These are phyloP conservation scores for Amphiprion clarkii DNA, from an alignment of 2,797 vertebrate genomes.

Conservation along the genomic window DNA sequence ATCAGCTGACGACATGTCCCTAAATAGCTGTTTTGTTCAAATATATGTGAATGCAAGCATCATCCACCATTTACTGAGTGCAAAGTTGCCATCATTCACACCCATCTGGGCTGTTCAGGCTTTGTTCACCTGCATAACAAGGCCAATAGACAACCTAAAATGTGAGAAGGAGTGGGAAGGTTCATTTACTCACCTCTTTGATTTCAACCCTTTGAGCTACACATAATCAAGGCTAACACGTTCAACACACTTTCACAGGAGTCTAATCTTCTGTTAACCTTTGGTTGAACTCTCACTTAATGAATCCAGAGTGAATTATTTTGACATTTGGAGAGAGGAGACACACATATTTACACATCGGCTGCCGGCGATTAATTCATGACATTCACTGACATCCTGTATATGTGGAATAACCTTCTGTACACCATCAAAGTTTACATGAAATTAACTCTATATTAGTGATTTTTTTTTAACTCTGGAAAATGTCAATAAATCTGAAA, in stretches of 20 bases:
- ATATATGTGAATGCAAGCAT: constrained; percentile 20
- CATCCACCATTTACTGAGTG: not conserved
- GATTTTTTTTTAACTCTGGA: no score
- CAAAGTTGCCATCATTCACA: constrained; percentile 7
- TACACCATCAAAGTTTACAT: not conserved
- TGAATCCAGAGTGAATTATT: constrained; percentile 4
- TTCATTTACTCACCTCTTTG: constrained; percentile 34
- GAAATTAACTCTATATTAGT: no score
- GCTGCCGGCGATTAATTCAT: not conserved
- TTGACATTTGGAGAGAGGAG: not conserved
- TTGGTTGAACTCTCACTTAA: constrained; percentile 44
- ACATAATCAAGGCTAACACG: not conserved
- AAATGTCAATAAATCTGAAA: no score
- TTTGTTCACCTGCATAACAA: not conserved
- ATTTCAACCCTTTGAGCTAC: constrained; percentile 34
- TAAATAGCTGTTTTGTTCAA: constrained; percentile 35
- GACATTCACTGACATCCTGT: not conserved
- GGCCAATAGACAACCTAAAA: not conserved
- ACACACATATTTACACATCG: not conserved
- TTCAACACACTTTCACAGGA: constrained; percentile 16
- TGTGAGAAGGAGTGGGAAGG: not conserved
- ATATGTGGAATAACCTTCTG: not conserved
- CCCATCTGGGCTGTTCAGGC: not conserved
- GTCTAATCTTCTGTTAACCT: constrained; percentile 26
- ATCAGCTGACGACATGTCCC: constrained; percentile 36